Percentiles rank a stretch among this genome's conserved stretches.
Evolutionary conservation across 64 coral and sea anemone genomes (phyloP).

Genomic region (Anthopleura sola): DNA sequence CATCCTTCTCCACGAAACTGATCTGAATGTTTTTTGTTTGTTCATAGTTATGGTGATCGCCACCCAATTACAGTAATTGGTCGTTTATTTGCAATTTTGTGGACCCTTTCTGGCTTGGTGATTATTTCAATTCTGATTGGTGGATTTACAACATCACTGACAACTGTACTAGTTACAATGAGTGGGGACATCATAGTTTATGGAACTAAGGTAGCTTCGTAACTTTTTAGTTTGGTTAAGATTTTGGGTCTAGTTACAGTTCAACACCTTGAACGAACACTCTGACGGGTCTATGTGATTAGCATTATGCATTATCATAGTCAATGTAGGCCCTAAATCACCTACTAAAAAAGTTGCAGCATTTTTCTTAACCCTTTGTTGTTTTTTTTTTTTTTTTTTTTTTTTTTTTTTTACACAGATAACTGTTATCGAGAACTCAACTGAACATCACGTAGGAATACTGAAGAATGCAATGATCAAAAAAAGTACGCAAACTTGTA

Average conservation of each 20-base stretch:
- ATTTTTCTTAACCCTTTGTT: no score
- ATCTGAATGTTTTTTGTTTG: neutral
- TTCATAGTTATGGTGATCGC: constrained; percentile 74
- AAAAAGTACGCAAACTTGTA: no score
- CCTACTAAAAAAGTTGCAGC: no score
- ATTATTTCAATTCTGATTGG: constrained; percentile 61
- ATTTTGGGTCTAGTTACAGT: no score
- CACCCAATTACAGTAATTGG: constrained; percentile 58
- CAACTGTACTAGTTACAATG: constrained; percentile 24
- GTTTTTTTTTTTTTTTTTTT: no score
- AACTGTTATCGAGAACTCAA: no score
- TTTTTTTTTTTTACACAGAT: no score
- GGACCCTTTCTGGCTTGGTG: constrained; percentile 73
- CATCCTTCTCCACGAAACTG: neutral
- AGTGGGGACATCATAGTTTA: constrained; percentile 12
- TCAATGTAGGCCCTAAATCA: no score
- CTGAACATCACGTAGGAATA: neutral
- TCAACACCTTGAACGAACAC: no score
- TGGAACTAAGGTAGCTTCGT: constrained; percentile 10
- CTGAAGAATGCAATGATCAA: neutral
- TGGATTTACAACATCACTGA: constrained; percentile 42
- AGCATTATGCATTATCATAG: no score
- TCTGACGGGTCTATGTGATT: no score
- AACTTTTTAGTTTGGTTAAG: no score
- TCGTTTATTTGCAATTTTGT: constrained; percentile 58